Percentiles rank a stretch among this genome's conserved stretches.
These are phyloP conservation scores for Actinemys pallida DNA, from an alignment of 2,113 vertebrate genomes.

Conservation along the genomic window DNA sequence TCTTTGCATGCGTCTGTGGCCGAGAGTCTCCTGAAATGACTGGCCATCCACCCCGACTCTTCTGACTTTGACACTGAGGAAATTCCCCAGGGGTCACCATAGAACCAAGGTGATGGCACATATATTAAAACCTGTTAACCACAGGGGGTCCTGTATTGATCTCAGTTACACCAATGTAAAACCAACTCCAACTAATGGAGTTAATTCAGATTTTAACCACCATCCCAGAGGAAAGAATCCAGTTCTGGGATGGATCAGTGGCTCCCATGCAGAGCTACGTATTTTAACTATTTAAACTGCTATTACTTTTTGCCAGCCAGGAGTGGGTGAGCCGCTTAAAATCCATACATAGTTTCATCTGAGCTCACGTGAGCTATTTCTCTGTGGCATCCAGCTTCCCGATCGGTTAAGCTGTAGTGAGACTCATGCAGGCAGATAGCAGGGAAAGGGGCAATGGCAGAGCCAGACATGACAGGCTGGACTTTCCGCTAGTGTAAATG, in stretches of 20 bases:
- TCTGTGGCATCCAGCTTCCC: fast-evolving
- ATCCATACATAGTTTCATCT: fast-evolving
- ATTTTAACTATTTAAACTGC: background rate
- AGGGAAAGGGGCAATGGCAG: background rate
- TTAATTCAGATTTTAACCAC: background rate
- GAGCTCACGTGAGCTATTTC: fast-evolving
- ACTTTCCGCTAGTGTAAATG: fast-evolving
- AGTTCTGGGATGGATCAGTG: too few relatives aligned
- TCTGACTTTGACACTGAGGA: too few relatives aligned
- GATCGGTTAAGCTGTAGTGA: fast-evolving
- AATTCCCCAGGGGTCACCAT: too few relatives aligned
- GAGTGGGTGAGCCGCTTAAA: background rate
- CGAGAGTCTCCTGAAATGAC: too few relatives aligned
- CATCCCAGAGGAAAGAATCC: background rate
- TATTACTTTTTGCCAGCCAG: background rate
- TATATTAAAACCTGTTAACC: too few relatives aligned
- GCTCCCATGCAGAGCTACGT: background rate
- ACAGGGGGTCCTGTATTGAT: background rate
- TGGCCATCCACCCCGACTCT: too few relatives aligned
- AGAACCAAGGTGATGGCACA: too few relatives aligned
- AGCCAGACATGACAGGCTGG: fast-evolving
- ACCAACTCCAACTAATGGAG: background rate
- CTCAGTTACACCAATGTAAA: background rate
- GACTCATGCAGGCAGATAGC: fast-evolving
- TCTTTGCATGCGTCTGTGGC: too few relatives aligned